Evolutionary conservation across 2,797 vertebrate species (phyloP), one percentile per base, ranked within the genome.

Genomic region (Poliocrania exsul): DNA sequence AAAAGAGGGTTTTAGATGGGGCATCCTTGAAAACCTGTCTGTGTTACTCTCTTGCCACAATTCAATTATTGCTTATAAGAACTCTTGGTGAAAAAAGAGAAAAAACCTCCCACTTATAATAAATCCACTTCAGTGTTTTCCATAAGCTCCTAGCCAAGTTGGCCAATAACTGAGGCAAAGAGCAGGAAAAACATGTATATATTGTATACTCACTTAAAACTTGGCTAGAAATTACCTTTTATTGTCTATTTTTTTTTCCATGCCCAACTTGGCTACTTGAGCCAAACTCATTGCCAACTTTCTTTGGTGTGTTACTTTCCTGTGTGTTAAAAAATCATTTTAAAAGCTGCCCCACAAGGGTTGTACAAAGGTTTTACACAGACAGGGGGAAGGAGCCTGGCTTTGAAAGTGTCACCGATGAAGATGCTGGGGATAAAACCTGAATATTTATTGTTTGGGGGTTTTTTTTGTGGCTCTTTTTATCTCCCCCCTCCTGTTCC

Each of bases 61-160:
- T 91, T 95, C 71, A 70, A 65, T 94, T 84, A 91, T 53, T 74
- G n/a, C 75, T 85, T 77, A 4, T 42, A 49, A 95, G 86, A 89
- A 87, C 40, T 67, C 73, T 79, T 37, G 47, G 23, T 93, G 58
- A 73, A 61, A 77, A 16, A 67, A 66, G n/a, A 62, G 13, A 37
- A 66, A 57, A 64, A 50, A 6, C 15, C 5, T 1, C n/a, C 28
- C 56, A 92, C 92, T 93, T 80, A 81, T 46, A 95, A 79, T 47
- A 91, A 96, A 91, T 93, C 66, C 47, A 74, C 74, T 86, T 75
- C 81, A 74, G 51, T 84, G 64, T 95, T 97, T 97, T 96, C 92
- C 91, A 92, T 77, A 20, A 85, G 40, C 71, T 67, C 71, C 66
- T 62, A 11, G 88, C 92, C 89, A 94, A 91, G 40, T 70, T 96